A percentile compares a stretch with the other conserved stretches of the same genome.
phyloP scores from a whole-genome alignment of 2,113 vertebrate genomes.

The Dasyprocta punctata region DNA sequence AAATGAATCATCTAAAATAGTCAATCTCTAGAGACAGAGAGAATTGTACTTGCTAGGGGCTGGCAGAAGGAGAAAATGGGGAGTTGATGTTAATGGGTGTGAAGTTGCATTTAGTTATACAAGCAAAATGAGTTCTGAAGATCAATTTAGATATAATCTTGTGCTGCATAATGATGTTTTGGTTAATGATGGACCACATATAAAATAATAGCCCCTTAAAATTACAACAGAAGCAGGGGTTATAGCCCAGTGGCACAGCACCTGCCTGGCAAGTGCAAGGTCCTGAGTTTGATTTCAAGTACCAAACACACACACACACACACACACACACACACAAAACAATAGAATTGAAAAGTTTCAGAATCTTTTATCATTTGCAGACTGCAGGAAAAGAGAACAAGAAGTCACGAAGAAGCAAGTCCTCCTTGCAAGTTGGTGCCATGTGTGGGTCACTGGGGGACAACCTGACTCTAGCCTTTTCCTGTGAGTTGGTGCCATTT shows the following conservation, averaged over 20 bases:
- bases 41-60: background rate
- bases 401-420: too few species aligned
- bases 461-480: too few species aligned
- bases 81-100: background rate
- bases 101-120: background rate
- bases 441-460: too few species aligned
- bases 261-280: too few species aligned
- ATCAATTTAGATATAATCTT: background rate
- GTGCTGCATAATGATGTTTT: background rate
- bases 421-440: too few species aligned
- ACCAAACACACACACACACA: too few species aligned
- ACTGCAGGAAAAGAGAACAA: too few species aligned
- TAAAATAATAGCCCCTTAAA: background rate
- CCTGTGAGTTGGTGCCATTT: too few species aligned
- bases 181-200: background rate
- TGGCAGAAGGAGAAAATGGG: background rate
- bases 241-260: too few species aligned
- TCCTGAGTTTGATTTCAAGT: too few species aligned
- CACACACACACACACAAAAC: too few species aligned
- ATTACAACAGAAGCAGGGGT: background rate
- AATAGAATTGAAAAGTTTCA: background rate
- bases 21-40: background rate
- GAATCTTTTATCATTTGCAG: too few species aligned
- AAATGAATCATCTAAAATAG: background rate
- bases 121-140: background rate